Base-by-base conservation (phyloP, 2,797 vertebrate genomes). In the Podargus strigoides region DNA sequence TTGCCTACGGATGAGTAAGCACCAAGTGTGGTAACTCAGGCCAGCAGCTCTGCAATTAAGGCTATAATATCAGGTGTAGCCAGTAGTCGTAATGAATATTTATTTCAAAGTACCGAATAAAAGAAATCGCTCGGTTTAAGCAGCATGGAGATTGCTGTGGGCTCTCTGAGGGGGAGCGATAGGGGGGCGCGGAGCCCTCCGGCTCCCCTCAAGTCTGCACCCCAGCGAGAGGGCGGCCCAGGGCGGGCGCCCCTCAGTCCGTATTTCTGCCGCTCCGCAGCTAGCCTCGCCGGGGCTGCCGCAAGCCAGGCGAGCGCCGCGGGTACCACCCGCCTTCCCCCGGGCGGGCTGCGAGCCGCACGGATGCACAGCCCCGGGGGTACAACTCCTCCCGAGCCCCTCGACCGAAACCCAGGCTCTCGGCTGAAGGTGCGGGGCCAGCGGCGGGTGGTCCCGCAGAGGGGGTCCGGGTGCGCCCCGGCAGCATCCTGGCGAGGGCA, bases 41-140 rank as follows among this genome's bases (percentile, higher is more conserved):
- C 75, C 82, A 85, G 75, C 87, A 83, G 68, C 85, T 91, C 83
- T 34, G 79, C 93, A 94, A 91, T 94, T 95, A 93, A 70, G 76
- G 79, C 73, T 89, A 68, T 93, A 83, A 96, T 96, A 91, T 85
- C 85, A 91, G 87, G 87, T 96, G 82, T 70, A 91, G 79, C 90
- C 52, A 77, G 73, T 30, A 76, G 64, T 87, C 22, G 30, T 46
- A 60, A 91, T 80, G 89, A 94, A 96, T 93, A 96, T 92, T 94
- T 94, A 96, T 95, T 89, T 89, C 79, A 68, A 42, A 6, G 21
- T 64, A 44, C 55, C 27, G 41, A 92, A 80, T 85, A 77, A 74
- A 92, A 82, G 34, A 87, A 89, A 85, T 80, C 9, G 7, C 21
- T 34, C 7, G 9, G 26, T 3, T 3, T 12, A 9, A 19, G 64